phyloP scores from a whole-genome alignment of 2,888 invertebrate species.

The Ophion ellenae region DNA sequence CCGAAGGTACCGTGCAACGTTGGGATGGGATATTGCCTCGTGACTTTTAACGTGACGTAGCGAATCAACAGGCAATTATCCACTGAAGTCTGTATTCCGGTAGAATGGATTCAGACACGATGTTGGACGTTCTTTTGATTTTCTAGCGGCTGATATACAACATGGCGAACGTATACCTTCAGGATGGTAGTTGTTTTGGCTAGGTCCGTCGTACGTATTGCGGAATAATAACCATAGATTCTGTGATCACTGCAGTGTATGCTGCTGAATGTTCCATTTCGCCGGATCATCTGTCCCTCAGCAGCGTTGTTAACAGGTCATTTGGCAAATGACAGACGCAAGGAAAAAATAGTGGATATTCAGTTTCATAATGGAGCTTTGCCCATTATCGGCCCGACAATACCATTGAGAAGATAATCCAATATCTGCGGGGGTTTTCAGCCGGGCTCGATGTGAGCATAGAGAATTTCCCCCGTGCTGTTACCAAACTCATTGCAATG shows the following conservation, averaged over 20 bases:
- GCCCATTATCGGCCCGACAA: constrained; percentile 4
- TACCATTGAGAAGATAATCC: constrained; percentile 22
- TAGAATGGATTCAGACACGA: too few species aligned
- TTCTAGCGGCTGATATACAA: not conserved
- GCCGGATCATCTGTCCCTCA: not conserved
- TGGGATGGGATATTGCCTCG: constrained; percentile 22
- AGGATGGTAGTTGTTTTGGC: too few species aligned
- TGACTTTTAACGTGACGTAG: constrained; percentile 26
- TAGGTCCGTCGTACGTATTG: too few species aligned
- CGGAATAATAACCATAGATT: too few species aligned
- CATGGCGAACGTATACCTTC: too few species aligned
- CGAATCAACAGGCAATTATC: not conserved
- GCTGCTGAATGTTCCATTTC: too few species aligned
- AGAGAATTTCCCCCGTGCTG: constrained; percentile 9
- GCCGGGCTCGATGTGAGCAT: not conserved
- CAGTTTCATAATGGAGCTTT: constrained; percentile 9
- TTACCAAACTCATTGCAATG: constrained; percentile 12
- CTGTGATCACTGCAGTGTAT: too few species aligned
- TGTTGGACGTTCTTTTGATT: too few species aligned
- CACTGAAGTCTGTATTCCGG: too few species aligned
- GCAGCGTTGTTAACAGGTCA: not conserved
- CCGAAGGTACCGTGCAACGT: constrained; percentile 17
- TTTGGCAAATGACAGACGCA: constrained; percentile 11
- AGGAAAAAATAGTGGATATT: not conserved
- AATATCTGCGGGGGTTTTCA: constrained; percentile 1